Evolutionary conservation across 2,888 invertebrate genomes (phyloP).

Genomic region (Synergus japonicus): DNA sequence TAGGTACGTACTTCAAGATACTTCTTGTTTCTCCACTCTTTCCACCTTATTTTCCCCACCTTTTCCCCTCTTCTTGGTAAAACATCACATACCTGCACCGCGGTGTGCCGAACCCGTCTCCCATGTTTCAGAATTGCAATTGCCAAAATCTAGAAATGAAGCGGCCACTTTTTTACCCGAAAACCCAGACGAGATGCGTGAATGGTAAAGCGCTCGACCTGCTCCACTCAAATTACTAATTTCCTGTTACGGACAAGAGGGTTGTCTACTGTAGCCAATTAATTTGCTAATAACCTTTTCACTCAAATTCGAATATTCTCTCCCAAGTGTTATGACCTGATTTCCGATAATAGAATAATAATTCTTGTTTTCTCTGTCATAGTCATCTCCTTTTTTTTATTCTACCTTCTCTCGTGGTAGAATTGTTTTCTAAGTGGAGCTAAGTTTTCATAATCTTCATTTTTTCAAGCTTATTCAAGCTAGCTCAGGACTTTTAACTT

Average conservation of each 20-base stretch:
- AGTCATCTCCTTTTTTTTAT: too few relatives aligned
- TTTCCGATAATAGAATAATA: not conserved
- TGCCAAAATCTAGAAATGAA: slow-evolving; percentile 33
- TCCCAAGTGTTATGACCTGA: not conserved
- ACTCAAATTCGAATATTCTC: slow-evolving; percentile 50
- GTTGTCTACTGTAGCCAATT: slow-evolving; percentile 60
- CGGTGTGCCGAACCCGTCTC: not conserved
- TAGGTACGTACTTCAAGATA: slow-evolving; percentile 1
- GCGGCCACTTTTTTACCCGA: not conserved
- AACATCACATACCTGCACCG: not conserved
- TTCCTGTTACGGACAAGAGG: slow-evolving; percentile 66
- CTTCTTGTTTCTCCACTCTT: slow-evolving; percentile 44
- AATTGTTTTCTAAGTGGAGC: too few relatives aligned
- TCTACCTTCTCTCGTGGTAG: too few relatives aligned
- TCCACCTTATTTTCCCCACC: not conserved
- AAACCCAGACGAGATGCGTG: not conserved
- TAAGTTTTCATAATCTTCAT: too few relatives aligned
- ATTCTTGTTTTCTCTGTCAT: too few relatives aligned
- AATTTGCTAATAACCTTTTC: slow-evolving; percentile 59
- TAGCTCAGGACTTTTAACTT: too few relatives aligned
- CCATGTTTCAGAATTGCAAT: slow-evolving; percentile 10
- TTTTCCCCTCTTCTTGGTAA: slow-evolving; percentile 36
- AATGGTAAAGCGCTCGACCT: not conserved
- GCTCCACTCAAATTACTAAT: slow-evolving; percentile 67
- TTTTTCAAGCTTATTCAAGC: too few relatives aligned